Evolutionary conservation across 2,888 invertebrate genomes (phyloP), one percentile per base, ranked within the genome.

Genomic region (Acheta domesticus): DNA sequence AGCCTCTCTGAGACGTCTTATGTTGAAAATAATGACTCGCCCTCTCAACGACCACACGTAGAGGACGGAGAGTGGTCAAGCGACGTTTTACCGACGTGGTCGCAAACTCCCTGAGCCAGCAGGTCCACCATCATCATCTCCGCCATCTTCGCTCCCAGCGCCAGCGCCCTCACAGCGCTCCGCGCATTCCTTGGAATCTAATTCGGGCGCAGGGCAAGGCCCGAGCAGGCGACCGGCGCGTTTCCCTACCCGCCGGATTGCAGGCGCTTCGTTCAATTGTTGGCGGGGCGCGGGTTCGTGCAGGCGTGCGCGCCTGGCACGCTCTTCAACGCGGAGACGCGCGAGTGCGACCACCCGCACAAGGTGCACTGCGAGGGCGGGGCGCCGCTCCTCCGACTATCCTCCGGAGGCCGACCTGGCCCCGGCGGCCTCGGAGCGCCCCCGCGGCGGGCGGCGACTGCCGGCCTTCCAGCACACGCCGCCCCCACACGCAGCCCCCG

Each of bases 251-350:
- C 89, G 11, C 86, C 88, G 2, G 91, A 92, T 79, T 93, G 93
- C 82, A 89, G 90, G 82, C 90, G 91, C 82, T 93, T 89, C 84
- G 87, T 92, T n/a, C n/a, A 92, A 91, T 84, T 93, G 93, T 83
- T 91, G 89, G 89, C 89, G 90, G 93, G 92, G 0, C 87, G 90
- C 75, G 90, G 91, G 0, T 87, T 86, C 77, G 88, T 91, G 11
- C 91, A 91, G 83, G 90, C 89, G 16, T 93, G 93, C 84, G 88
- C 90, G 0, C 90, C 92, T 0, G 91, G 91, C 16, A 93, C 92
- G 0, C 87, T 91, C 1, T 93, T 93, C 84, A 92, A 91, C 86
- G 89, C 91, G 0, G 87, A 87, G 74, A 89, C 89, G 0, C 84
- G 89, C 48, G 90, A 90, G 84, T 93, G 93, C 83, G 92, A 92